Evolutionary conservation across 2,888 invertebrate species (phyloP), one percentile per base, ranked within the genome.

Genomic region (Anthoptus insignis): DNA sequence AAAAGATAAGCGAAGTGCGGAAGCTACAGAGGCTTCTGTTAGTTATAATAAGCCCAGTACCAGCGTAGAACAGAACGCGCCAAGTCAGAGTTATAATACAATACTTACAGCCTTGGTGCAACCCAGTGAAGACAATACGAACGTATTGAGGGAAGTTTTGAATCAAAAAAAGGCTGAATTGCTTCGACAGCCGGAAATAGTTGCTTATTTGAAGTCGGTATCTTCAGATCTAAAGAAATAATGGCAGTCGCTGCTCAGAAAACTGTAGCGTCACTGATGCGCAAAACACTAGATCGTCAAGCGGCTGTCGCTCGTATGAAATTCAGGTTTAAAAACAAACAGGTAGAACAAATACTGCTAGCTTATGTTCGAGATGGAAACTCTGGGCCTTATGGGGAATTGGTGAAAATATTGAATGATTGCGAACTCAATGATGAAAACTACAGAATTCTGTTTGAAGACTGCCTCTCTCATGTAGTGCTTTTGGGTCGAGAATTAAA

Each of bases 101-200:
- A 14, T 49, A 27, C 14, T 49, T 14, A 14, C 47, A 22, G 16
- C 49, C 3, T 14, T 49, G 1, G 27, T 49, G 27, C 49, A 24
- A 13, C 70, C 77, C 8, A 69, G 85, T 39, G 89, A 92, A 69
- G 89, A 93, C 65, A 87, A 81, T 53, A 91, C 88, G 66, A 89
- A 86, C 76, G 86, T 92, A 56, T 77, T 93, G 58, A 80, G 91
- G 60, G 92, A 93, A 73, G 88, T 93, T 64, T 75, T 93, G 14
- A 93, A 93, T 73, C 87, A 91, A 68, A 93, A 93, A 64, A 93
- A 93, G 60, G 85, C 92, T 3, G 87, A 91, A 77, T 73, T 93
- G 52, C 82, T 93, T 0, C 85, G 93, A 57, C 89, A 93, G 65
- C 93, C 93, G 5, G 93, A 93, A 72, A 86, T 93, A 69, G 78